These are phyloP conservation scores for Antedon mediterranea DNA, from an alignment of 53 echinoderm and acorn worm genomes.

Conservation along the genomic window DNA sequence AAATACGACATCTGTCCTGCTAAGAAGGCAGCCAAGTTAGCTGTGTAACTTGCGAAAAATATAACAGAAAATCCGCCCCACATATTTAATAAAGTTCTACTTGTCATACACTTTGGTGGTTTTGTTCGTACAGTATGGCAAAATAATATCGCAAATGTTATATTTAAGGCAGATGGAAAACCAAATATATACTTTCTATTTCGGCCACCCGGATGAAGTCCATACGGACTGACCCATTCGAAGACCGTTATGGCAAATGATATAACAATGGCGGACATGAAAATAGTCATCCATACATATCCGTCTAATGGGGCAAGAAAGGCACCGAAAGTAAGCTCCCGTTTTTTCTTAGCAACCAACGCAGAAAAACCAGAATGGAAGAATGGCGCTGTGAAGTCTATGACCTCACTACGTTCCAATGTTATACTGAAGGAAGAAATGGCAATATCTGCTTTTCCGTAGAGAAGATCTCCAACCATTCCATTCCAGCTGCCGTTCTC, in stretches of 20 bases:
- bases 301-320: constrained; percentile 35
- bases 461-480: constrained; percentile 42
- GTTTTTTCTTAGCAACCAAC: constrained; percentile 41
- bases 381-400: constrained; percentile 46
- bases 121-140: constrained; percentile 42
- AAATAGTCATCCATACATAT: constrained; percentile 36
- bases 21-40: constrained; percentile 43
- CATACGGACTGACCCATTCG: constrained; percentile 48
- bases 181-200: constrained; percentile 39
- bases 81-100: constrained; percentile 38
- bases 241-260: constrained; percentile 39
- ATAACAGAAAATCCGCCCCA: constrained; percentile 49
- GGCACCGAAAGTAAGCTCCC: constrained; percentile 36
- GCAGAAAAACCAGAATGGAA: constrained; percentile 52
- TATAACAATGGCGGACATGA: constrained; percentile 29
- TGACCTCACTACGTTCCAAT: constrained; percentile 35
- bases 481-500: constrained; percentile 47
- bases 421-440: constrained; percentile 51
- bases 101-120: constrained; percentile 53
- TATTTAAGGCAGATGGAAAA: constrained; percentile 45
- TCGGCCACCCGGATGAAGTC: constrained; percentile 35
- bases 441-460: constrained; percentile 32
- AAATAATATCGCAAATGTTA: constrained; percentile 44
- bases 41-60: constrained; percentile 49
- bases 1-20: constrained; percentile 54